Percentiles rank a stretch among this genome's conserved stretches.
Evolutionary conservation across 2,888 invertebrate species (phyloP).

Genomic region (Sinotaia quadrata): DNA sequence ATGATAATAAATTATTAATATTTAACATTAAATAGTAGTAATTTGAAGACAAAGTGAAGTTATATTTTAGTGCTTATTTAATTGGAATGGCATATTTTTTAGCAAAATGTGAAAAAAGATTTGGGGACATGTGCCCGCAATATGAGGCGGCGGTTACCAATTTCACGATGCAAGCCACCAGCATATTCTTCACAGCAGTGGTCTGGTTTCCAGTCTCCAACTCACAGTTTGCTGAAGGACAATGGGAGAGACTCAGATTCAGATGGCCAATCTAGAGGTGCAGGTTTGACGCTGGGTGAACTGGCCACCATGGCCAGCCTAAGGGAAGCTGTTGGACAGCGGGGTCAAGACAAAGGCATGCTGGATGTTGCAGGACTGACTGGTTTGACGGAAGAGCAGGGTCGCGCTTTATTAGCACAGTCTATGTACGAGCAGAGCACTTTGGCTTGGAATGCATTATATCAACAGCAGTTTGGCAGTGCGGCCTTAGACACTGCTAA

Average conservation of each 20-base stretch:
- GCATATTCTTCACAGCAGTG: conserved; percentile 19
- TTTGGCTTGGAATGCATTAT: conserved; percentile 19
- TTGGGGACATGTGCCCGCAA: conserved; percentile 40
- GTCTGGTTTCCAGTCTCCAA: conserved; percentile 15
- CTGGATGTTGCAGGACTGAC: conserved; percentile 29
- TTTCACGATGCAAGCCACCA: conserved; percentile 25
- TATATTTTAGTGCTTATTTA: no score
- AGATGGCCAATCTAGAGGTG: conserved; percentile 25
- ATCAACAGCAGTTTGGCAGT: conserved; percentile 24
- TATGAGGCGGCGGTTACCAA: conserved; percentile 36
- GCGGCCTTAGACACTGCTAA: not conserved
- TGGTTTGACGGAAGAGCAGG: conserved; percentile 34
- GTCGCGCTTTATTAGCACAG: conserved; percentile 33
- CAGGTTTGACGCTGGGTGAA: conserved; percentile 34
- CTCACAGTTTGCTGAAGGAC: conserved; percentile 3
- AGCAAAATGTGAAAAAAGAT: conserved; percentile 41
- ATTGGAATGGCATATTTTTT: no score
- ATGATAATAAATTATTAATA: no score
- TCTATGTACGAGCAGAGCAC: conserved; percentile 22
- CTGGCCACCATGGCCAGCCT: conserved; percentile 39
- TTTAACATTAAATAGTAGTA: no score
- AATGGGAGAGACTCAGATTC: conserved; percentile 15
- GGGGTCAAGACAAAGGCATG: conserved; percentile 31
- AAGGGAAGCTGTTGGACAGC: conserved; percentile 34
- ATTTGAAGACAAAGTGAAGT: no score